Evolutionary conservation across 2,113 vertebrate species (phyloP).

Genomic region (Labeo catla): DNA sequence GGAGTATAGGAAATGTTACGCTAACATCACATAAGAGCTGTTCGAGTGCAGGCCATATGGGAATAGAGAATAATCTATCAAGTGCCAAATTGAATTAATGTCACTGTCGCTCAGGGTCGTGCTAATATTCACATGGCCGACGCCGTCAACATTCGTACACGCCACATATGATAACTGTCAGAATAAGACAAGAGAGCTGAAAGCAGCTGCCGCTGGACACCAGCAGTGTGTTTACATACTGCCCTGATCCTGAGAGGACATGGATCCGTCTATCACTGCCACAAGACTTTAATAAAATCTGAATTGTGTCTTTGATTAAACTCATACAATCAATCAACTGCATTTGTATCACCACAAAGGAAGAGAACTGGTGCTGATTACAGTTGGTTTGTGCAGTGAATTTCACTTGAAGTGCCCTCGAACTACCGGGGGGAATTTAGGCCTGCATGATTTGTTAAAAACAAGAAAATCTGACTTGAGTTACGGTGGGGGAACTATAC

Average conservation of each 20-base stretch:
- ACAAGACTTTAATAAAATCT: background rate
- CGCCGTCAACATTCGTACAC: background rate
- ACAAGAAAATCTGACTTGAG: too few species aligned
- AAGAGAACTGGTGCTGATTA: background rate
- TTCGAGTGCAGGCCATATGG: background rate
- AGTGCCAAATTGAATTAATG: background rate
- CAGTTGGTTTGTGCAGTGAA: background rate
- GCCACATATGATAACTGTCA: background rate
- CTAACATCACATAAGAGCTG: background rate
- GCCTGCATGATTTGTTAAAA: too few species aligned
- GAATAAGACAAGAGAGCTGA: background rate
- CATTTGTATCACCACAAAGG: background rate
- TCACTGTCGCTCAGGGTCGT: background rate
- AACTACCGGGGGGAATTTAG: too few species aligned
- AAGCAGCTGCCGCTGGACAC: background rate
- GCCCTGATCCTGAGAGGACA: background rate
- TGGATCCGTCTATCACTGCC: background rate
- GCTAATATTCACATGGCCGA: background rate
- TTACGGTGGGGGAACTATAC: too few species aligned
- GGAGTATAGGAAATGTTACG: background rate
- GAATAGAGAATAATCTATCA: background rate
- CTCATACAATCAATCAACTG: background rate
- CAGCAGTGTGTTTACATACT: background rate
- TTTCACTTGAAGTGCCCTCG: background rate
- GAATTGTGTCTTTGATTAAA: too few species aligned